Base-by-base conservation (phyloP, 2,797 vertebrate genomes). In the Platalea minor region DNA sequence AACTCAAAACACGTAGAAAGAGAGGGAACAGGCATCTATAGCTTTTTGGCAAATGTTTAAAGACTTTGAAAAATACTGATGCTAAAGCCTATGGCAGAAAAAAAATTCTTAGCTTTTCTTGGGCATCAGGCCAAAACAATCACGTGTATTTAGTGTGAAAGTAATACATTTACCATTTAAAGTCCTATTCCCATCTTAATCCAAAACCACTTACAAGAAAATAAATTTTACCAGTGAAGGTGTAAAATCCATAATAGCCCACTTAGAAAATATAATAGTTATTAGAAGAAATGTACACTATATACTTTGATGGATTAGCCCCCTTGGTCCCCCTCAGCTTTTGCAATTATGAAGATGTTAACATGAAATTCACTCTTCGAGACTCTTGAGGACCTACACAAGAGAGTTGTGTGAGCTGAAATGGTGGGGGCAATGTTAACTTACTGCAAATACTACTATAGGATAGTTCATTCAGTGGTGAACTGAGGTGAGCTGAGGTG, bases 191-290 rank as follows among this genome's bases (percentile, higher is more conserved):
- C 29, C 53, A 60, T 79, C 53, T 64, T 85, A 74, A 94, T 93
- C 59, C 60, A 80, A 78, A 95, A 75, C 10, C 68, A 72, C 85
- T 94, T 93, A 94, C 1, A 29, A 83, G 57, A 89, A 96, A 85
- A 85, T 78, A 95, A 91, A 89, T 89, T 59, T 67, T 88, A 88
- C 67, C 81, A 84, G 24, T 3, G 17, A 88, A 75, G 39, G n/a
- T 84, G 28, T 85, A 91, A 91, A 92, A 91, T 78, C 33, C 19
- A 9, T 91, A 85, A 91, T n/a, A 70, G 29, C 7, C n/a, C 29
- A 72, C 50, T 91, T 68, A 78, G 28, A 96, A 92, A 85, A 57
- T 48, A 41, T 13, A 79, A 50, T 11, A 69, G 51, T 48, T 84
- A 25, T 51, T 78, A 82, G 54, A 88, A 95, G 65, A 88, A 95